phyloP scores from a whole-genome alignment of 2,888 invertebrate species.

The Euphydryas editha region DNA sequence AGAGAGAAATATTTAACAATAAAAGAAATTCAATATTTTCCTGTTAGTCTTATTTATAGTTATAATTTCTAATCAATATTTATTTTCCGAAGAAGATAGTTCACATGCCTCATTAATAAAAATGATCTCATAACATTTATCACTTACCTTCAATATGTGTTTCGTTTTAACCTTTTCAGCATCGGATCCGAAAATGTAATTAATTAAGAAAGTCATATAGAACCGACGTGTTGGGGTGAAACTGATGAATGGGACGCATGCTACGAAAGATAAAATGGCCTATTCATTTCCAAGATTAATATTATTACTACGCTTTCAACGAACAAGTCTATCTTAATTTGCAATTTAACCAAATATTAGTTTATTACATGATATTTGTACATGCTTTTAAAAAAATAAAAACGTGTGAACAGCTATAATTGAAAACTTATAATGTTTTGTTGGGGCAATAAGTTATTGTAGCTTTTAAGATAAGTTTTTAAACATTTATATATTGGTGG shows the following conservation, averaged over 20 bases:
- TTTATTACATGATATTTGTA: neutral
- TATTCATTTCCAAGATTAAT: slow-evolving; percentile 37
- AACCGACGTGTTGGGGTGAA: slow-evolving; percentile 47
- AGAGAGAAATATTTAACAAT: too few species aligned
- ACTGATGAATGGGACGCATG: slow-evolving; percentile 42
- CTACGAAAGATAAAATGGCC: slow-evolving; percentile 37
- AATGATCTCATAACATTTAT: slow-evolving; percentile 22
- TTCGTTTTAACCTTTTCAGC: slow-evolving; percentile 41
- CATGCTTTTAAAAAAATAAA: too few species aligned
- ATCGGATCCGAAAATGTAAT: slow-evolving; percentile 50
- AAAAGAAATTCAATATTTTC: too few species aligned
- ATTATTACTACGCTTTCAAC: slow-evolving; percentile 20
- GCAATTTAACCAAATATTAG: neutral
- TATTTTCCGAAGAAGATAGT: neutral
- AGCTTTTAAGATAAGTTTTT: too few species aligned
- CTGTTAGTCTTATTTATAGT: too few species aligned
- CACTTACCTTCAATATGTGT: slow-evolving; percentile 30
- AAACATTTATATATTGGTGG: too few species aligned
- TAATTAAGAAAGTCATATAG: slow-evolving; percentile 56
- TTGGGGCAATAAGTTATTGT: too few species aligned
- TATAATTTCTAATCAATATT: neutral
- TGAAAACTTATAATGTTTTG: too few species aligned
- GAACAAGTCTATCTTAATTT: neutral
- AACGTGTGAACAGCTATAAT: too few species aligned
- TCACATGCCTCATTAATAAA: slow-evolving; percentile 1